A percentile compares a stretch with the other conserved stretches of the same genome.
These are phyloP conservation scores for Thaumetopoea pityocampa DNA, from an alignment of 1,140 invertebrate genomes.

Conservation along the genomic window DNA sequence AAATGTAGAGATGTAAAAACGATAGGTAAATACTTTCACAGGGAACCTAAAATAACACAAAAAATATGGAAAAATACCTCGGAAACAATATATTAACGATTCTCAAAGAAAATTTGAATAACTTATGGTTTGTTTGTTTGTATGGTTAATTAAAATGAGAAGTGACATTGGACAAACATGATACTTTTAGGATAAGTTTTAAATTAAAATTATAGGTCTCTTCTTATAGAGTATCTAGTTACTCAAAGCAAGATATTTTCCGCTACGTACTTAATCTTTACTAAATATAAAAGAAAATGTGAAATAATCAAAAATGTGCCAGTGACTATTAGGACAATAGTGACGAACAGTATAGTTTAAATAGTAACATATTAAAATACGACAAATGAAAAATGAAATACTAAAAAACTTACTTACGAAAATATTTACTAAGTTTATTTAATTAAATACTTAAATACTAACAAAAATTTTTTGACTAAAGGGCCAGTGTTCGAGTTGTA, in stretches of 20 bases:
- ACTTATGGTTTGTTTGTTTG: not conserved
- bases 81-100: too few species aligned
- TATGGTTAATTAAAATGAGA: not conserved
- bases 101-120: too few species aligned
- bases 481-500: slow-evolving; percentile 60
- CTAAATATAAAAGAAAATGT: slow-evolving; percentile 12
- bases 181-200: too few species aligned
- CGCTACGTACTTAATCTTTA: slow-evolving; percentile 6
- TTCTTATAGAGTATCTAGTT: not conserved
- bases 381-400: slow-evolving; percentile 27
- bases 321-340: slow-evolving; percentile 23
- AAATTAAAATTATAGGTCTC: too few species aligned
- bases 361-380: slow-evolving; percentile 14
- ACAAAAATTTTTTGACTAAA: slow-evolving; percentile 64
- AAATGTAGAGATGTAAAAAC: too few species aligned
- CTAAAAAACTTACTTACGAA: slow-evolving; percentile 48
- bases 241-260: slow-evolving; percentile 3
- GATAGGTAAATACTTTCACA: too few species aligned
- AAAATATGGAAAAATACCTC: slow-evolving; percentile 2
- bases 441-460: slow-evolving; percentile 72
- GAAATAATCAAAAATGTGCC: slow-evolving; percentile 24
- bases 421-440: slow-evolving; percentile 50
- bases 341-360: slow-evolving; percentile 18
- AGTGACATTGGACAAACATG: too few species aligned
- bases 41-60: too few species aligned